Conservation (phyloP, 2,113 vertebrate genomes). For the Stigmatopora nigra region DNA sequence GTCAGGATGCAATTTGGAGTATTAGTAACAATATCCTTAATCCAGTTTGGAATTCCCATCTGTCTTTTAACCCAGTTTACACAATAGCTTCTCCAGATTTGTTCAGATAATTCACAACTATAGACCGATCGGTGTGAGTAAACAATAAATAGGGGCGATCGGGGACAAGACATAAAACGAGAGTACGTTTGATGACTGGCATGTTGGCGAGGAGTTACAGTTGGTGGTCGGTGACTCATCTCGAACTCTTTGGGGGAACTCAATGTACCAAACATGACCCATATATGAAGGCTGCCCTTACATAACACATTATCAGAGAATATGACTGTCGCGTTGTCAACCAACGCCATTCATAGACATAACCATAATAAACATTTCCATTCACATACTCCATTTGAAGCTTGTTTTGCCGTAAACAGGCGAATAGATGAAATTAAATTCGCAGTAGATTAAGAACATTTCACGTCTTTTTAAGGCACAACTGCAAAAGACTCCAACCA, state of each 20-base stretch:
- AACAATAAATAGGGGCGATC: background rate
- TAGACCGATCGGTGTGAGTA: background rate
- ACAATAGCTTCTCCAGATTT: background rate
- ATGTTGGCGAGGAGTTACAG: conserved; percentile 11
- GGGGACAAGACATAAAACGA: background rate
- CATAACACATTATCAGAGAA: conserved; percentile 33
- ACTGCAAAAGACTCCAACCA: background rate
- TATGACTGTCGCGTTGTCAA: conserved; percentile 22
- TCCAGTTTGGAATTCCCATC: no score
- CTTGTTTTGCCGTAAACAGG: conserved; percentile 27
- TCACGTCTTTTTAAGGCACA: background rate
- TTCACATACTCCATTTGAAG: background rate
- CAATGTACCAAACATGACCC: conserved; percentile 61
- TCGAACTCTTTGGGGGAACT: conserved; percentile 45
- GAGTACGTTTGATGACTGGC: background rate
- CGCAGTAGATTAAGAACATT: background rate
- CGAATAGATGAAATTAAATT: background rate
- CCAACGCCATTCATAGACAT: conserved; percentile 5
- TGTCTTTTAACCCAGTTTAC: background rate
- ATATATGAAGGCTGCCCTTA: conserved; percentile 44
- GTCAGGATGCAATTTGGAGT: no score
- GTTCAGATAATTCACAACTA: background rate
- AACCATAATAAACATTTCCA: background rate
- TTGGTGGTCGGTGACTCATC: conserved; percentile 50
- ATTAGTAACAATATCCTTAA: no score